Base-by-base conservation (phyloP, 1,140 invertebrate species). In the Fopius arisanus region DNA sequence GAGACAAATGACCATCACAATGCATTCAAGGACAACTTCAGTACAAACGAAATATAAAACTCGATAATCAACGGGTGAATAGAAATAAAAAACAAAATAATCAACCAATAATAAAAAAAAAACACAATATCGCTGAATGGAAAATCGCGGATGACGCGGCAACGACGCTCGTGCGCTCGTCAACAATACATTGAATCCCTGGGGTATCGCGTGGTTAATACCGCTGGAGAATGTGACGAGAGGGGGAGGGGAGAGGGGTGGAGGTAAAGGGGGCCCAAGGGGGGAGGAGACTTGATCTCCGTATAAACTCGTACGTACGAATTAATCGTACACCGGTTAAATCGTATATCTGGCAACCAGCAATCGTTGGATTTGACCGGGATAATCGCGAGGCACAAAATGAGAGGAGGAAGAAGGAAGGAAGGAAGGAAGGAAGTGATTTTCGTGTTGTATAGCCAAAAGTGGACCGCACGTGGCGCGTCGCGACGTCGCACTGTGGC, bases 401-500 rank as follows among this genome's bases (percentile, higher is more conserved):
- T 63, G 62, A 70, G 51, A 48, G 62, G 41, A 73, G 65, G 48
- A 43, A 62, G 66, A 70, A 73, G 74, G 73, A 71, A 66, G 72
- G 72, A 75, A 73, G 78, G 70, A 76, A 73, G 79, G 76, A 81
- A 80, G 79, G 78, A 79, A 79, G 68, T 76, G 78, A 77, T 74
- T 74, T 78, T 75, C 66, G 72, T 75, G 69, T 68, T 77, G 73
- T 76, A 78, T 78, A 63, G 77, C 70, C 75, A 65, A 76, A 67
- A 77, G 66, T 79, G 81, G 71, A 82, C 86, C 82, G 84, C 87
- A 87, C 86, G 85, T 88, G 87, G 86, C 84, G 85, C 87, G 82
- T 87, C 83, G 85, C 87, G 84, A 88, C 84, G 83, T 87, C 85
- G 85, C 85, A 87, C 87, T 88, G 86, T 79, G 43, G 87, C 87